Evolutionary conservation across 1,140 invertebrate genomes (phyloP), one percentile per base, ranked within the genome.

Genomic region (Stegodyphus dumicola): DNA sequence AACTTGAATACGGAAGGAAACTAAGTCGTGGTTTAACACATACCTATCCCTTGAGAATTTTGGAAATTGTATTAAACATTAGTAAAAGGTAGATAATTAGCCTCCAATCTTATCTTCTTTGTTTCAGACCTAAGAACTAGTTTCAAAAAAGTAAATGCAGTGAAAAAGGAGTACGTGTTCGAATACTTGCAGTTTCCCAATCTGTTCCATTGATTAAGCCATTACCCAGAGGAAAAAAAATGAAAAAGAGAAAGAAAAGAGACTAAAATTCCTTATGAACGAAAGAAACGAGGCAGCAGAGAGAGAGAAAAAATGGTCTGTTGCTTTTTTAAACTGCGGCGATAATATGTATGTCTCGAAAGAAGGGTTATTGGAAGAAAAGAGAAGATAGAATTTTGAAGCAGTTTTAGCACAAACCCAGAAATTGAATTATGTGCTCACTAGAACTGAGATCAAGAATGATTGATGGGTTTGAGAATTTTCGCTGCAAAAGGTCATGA

Each of bases 201-300:
- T 86, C 76, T 86, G 69, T 78, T 49, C 9, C 69, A 77, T 86
- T 86, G 84, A 86, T 86, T 86, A 85, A 85, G 52, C 54, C 84
- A 85, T 85, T 86, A 86, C 54, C 48, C 53, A 18, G 11, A 13
- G 51, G 5, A 78, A 85, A 73, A 75, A 83, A 70, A 48, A 71
- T 76, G 64, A 54, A 76, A 76, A n/a, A 73, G 52, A 13, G 13
- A 56, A 60, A 49, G 60, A 64, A 65, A 70, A 73, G 79, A 64
- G 49, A 78, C 13, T n/a, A 18, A 6, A 18, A 74, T 81, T 81
- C 70, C 60, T 66, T 49, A 64, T 13, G 48, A 51, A 13, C 33
- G 48, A 52, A 70, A 74, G 54, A 64, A 76, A 85, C 48, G 33
- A 33, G 65, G 65, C 13, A n/a, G 17, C 11, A 67, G 77, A 85